Evolutionary conservation across 1,140 invertebrate species (phyloP), one percentile per base, ranked within the genome.

Genomic region (Saxidomus purpurata): DNA sequence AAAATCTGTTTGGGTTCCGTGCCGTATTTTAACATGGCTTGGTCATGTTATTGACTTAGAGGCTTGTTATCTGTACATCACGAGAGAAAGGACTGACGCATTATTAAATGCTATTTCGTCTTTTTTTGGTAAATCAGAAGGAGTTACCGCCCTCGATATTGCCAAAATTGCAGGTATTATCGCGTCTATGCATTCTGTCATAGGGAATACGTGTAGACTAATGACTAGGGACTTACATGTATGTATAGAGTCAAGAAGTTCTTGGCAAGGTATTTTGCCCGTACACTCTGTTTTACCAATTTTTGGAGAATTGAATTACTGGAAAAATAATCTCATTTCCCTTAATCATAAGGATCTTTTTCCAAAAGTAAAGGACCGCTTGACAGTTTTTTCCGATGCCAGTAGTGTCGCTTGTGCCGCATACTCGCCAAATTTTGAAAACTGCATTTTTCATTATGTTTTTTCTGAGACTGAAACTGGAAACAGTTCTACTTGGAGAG

Each of bases 301-400:
- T 38, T 31, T 49, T 55, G 19, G 38, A 19, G 79, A 81, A 61
- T 28, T 59, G n/a, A 22, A 25, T 34, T 61, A 36, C 40, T 61
- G 55, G 79, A 19, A 36, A 11, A 31, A 47, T 1, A 77, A 47
- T 36, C 9, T 77, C 9, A 43, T 49, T 17, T 1, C 11, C 17
- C n/a, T 49, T 0, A 77, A 77, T 49, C 3, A 47, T 49, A 4
- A n/a, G 9, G 34, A 25, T 1, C 49, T 77, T 6, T 77, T 77
- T 31, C 40, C 40, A 34, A 36, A 2, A 1, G 0, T 0, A 1
- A 38, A 77, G 17, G 40, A 6, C 11, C 28, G 22, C 13, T 1
- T 77, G n/a, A 11, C 28, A 22, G 38, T 84, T n/a, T 69, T 43
- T 69, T 67, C 59, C 15, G 81, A 84, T 25, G 81, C 81, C 15